phyloP scores from a whole-genome alignment of 2,113 vertebrate species.

The Scomber scombrus region DNA sequence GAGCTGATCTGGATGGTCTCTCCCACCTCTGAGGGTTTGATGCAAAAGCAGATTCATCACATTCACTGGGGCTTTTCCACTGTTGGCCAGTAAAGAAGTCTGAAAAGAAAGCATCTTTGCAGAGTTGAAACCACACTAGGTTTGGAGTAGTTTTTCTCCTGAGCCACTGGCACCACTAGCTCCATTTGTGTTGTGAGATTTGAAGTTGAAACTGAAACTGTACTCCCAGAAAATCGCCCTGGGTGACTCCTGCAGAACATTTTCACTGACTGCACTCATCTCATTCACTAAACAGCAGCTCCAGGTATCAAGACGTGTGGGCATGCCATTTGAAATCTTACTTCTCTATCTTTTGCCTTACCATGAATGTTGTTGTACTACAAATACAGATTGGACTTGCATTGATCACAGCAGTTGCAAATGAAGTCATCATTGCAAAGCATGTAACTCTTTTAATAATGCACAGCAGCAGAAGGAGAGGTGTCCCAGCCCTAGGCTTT shows the following conservation, averaged over 20 bases:
- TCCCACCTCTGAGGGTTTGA: slow-evolving; percentile 38
- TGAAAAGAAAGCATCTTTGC: slow-evolving; percentile 59
- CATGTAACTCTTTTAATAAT: too few relatives aligned
- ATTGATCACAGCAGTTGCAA: not conserved
- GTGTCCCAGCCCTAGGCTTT: too few relatives aligned
- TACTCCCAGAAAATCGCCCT: not conserved
- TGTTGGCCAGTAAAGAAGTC: slow-evolving; percentile 35
- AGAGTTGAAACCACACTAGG: slow-evolving; percentile 33
- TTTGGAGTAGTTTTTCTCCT: slow-evolving; percentile 40
- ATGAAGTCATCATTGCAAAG: too few relatives aligned
- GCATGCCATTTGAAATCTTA: not conserved
- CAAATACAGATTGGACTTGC: not conserved
- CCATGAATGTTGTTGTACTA: not conserved
- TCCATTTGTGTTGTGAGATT: not conserved
- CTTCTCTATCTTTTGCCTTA: not conserved
- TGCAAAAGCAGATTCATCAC: slow-evolving; percentile 69
- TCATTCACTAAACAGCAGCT: not conserved
- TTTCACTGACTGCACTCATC: not conserved
- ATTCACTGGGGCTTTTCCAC: slow-evolving; percentile 58
- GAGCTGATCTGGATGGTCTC: slow-evolving; percentile 62
- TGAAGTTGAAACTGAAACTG: slow-evolving; percentile 2
- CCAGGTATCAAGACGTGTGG: not conserved
- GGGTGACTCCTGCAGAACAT: not conserved
- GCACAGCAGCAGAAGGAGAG: too few relatives aligned
- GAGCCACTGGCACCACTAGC: slow-evolving; percentile 31